Percentiles rank a stretch among this genome's conserved stretches.
Conservation (phyloP, 2,888 invertebrate genomes). For the Parascotia fuliginaria region DNA sequence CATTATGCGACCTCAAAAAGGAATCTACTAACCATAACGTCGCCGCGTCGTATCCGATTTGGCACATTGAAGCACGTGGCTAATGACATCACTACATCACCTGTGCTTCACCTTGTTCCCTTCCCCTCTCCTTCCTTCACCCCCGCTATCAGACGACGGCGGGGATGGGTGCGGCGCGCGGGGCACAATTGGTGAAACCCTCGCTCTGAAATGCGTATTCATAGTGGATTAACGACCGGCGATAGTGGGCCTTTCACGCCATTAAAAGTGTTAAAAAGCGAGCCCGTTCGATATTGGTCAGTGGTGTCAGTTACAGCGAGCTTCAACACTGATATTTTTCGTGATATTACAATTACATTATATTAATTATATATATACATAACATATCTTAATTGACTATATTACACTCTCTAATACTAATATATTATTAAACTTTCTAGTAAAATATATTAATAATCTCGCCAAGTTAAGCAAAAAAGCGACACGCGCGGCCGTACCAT, state of each 20-base stretch:
- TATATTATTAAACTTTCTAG: no score
- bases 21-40: slow-evolving; percentile 15
- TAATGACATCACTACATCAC: slow-evolving; percentile 36
- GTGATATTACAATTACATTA: neutral
- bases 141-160: neutral
- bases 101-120: no score
- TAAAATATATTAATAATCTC: no score
- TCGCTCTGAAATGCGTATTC: slow-evolving; percentile 51
- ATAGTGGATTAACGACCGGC: slow-evolving; percentile 66
- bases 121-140: no score
- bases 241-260: slow-evolving; percentile 68
- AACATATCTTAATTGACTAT: no score
- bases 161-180: neutral
- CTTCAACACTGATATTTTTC: neutral
- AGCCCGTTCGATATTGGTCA: slow-evolving; percentile 42
- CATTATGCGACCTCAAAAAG: slow-evolving; percentile 6
- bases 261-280: slow-evolving; percentile 75
- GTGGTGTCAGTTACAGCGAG: slow-evolving; percentile 30
- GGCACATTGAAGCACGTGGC: slow-evolving; percentile 21
- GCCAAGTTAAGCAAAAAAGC: no score
- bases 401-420: no score
- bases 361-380: no score
- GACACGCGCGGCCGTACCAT: no score
- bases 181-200: slow-evolving; percentile 17
- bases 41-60: slow-evolving; percentile 9